Base-by-base conservation (phyloP, 2,113 vertebrate genomes). In the Albula goreensis region DNA sequence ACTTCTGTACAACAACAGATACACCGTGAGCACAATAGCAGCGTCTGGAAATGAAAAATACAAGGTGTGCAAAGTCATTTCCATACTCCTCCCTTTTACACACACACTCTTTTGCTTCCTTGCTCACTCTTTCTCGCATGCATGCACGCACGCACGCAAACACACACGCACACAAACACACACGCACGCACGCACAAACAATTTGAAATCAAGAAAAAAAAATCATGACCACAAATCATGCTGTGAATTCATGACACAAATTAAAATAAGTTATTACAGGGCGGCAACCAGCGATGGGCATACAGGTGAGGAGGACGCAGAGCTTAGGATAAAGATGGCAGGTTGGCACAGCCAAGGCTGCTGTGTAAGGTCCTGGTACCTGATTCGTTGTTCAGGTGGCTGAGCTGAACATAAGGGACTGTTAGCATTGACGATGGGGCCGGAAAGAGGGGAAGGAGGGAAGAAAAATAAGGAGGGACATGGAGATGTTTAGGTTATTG, bases 351-450 rank as follows among this genome's bases (percentile, higher is more conserved):
- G 85, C 82, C 80, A 60, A 82, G 90, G 81, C 89, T 86, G 88
- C 78, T 80, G 83, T 56, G 83, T 88, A 25, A 91, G 85, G 87
- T 93, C 94, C 90, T 94, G 95, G 93, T 98, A 98, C 97, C 97
- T 97, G 97, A 96, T 96, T 97, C 96, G 96, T 92, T 95, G 97
- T 94, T 97, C 94, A 97, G 91, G 91, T 96, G 96, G 94, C 95
- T 97, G 96, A 97, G 96, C 89, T 97, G 96, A 95, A 98, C 95
- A 91, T 97, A 96, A 92, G 97, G 97, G 95, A 98, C 97, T 98
- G 96, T 93, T 96, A 94, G 92, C 93, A 94, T 93, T 25, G 88
- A 91, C 90, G 92, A 90, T 93, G 89, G 90, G 90, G 87, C 50
- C 87, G 81, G 85, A 52, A 78, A 83, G 90, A 92, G 88, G 90